A percentile compares a stretch with the other conserved stretches of the same genome.
Evolutionary conservation across 2,888 invertebrate species (phyloP).

Genomic region (Cylloceria caligata): DNA sequence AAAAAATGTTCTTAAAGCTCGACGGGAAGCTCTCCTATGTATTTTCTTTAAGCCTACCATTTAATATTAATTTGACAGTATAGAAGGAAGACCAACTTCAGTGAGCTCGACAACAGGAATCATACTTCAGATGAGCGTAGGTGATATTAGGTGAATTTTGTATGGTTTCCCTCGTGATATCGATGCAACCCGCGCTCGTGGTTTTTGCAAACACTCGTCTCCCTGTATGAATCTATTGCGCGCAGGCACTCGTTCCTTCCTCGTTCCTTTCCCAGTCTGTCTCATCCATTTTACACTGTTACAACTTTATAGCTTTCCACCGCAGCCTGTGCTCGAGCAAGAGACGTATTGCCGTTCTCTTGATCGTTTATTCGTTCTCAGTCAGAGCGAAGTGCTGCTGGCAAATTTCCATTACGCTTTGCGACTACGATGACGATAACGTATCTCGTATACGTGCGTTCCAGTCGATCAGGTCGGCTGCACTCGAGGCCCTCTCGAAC

Average conservation of each 20-base stretch:
- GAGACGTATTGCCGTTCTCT: slow-evolving; percentile 52
- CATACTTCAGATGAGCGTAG: no score
- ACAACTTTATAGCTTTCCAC: slow-evolving; percentile 53
- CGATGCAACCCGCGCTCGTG: slow-evolving; percentile 3
- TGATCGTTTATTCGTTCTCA: slow-evolving; percentile 35
- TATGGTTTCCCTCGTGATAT: slow-evolving; percentile 22
- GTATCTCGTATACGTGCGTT: slow-evolving; percentile 54
- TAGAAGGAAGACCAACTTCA: no score
- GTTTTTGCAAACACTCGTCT: slow-evolving; percentile 41
- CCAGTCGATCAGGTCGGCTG: slow-evolving; percentile 38
- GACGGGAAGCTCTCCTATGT: no score
- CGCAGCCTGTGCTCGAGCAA: slow-evolving; percentile 19
- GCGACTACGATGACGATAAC: slow-evolving; percentile 55
- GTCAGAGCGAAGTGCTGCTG: slow-evolving; percentile 31
- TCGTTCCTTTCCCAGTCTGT: slow-evolving; percentile 40
- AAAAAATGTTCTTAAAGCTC: no score
- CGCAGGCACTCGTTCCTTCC: slow-evolving; percentile 42
- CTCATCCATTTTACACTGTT: slow-evolving; percentile 51
- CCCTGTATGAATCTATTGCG: slow-evolving; percentile 53
- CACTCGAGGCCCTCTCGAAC: slow-evolving; percentile 8
- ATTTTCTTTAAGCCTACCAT: no score
- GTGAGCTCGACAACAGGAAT: no score
- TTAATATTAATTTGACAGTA: no score
- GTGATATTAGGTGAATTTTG: slow-evolving; percentile 16
- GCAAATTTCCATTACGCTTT: slow-evolving; percentile 65